phyloP scores from a whole-genome alignment of 1,140 invertebrate genomes.

The Ctenoplectra terminalis region DNA sequence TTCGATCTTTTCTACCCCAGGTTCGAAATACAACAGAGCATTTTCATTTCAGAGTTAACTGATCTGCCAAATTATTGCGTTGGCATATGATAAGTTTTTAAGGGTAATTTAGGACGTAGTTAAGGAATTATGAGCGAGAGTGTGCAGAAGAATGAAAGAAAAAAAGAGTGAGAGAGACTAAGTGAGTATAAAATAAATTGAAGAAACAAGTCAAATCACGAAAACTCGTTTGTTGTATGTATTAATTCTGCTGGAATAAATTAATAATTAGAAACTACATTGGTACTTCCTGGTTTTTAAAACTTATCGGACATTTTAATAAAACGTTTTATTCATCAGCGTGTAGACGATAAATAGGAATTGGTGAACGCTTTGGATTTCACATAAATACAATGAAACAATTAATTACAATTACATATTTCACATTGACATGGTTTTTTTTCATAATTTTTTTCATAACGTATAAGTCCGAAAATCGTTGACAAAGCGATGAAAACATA shows the following conservation, averaged over 20 bases:
- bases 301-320: not conserved
- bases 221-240: constrained; percentile 67
- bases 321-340: constrained; percentile 8
- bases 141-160: constrained; percentile 13
- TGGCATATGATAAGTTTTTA: constrained; percentile 59
- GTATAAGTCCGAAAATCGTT: not conserved
- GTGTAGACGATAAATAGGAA: not conserved
- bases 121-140: constrained; percentile 52
- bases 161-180: constrained; percentile 9
- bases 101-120: constrained; percentile 54
- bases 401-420: not conserved
- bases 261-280: constrained; percentile 59
- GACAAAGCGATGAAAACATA: not conserved
- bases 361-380: not conserved
- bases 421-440: too few species aligned
- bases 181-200: constrained; percentile 41
- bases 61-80: constrained; percentile 56
- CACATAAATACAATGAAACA: not conserved
- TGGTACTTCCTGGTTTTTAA: not conserved
- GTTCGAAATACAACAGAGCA: constrained; percentile 38
- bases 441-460: not conserved
- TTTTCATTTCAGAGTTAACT: constrained; percentile 52
- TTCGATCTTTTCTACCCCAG: constrained; percentile 62
- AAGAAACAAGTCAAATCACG: constrained; percentile 45
- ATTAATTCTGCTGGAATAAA: constrained; percentile 64